Percentiles rank a stretch among this genome's conserved stretches.
These are phyloP conservation scores for Erebia aethiops DNA, from an alignment of 2,888 invertebrate species.

Conservation along the genomic window DNA sequence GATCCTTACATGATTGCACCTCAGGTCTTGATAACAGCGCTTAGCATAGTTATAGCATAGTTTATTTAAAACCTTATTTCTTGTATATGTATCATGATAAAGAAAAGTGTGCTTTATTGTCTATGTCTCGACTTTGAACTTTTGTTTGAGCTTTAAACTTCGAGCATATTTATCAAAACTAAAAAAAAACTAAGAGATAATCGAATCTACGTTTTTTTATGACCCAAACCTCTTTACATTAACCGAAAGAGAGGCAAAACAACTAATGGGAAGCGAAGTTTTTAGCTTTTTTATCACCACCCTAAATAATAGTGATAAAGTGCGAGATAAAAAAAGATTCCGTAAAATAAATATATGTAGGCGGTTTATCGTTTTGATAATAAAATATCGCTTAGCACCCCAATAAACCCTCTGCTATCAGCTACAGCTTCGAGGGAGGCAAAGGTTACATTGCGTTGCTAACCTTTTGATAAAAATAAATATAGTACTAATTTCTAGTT, in stretches of 20 bases:
- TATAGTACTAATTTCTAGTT: not conserved
- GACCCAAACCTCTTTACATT: conserved; percentile 35
- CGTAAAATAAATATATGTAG: conserved; percentile 64
- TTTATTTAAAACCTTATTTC: not conserved
- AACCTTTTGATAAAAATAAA: not conserved
- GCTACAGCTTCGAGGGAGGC: conserved; percentile 61
- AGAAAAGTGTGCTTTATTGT: not conserved
- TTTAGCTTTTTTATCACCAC: conserved; percentile 65
- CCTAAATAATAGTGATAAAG: conserved; percentile 77
- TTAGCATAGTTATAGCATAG: not conserved
- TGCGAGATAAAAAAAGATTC: conserved; percentile 70
- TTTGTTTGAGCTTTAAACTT: conserved; percentile 11
- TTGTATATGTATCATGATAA: not conserved
- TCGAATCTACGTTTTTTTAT: conserved; percentile 36
- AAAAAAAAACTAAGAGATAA: conserved; percentile 29
- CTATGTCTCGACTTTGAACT: not conserved
- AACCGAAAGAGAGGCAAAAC: conserved; percentile 37
- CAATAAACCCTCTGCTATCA: conserved; percentile 55
- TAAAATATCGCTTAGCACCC: conserved; percentile 75
- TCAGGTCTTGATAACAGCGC: too few species aligned
- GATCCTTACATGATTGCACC: too few species aligned
- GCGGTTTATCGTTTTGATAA: conserved; percentile 68
- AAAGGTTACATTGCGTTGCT: conserved; percentile 32
- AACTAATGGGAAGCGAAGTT: conserved; percentile 42
- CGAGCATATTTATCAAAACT: conserved; percentile 24